Percentiles rank a stretch among this genome's conserved stretches.
phyloP scores from a whole-genome alignment of 2,113 vertebrate genomes.

The Tachysurus vachellii region DNA sequence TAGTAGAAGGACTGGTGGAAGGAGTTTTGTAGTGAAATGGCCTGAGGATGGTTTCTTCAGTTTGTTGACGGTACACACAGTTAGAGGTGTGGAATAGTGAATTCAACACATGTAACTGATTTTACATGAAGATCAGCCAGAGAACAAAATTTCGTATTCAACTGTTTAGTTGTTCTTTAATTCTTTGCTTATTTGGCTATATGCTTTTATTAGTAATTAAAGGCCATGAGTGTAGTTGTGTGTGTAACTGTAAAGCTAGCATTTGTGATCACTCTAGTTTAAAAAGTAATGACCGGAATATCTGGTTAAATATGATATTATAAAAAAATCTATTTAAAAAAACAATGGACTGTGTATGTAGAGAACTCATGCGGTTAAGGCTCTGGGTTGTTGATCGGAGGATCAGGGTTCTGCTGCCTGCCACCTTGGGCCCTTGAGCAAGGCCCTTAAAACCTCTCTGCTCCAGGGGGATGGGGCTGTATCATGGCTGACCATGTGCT shows the following conservation, averaged over 20 bases:
- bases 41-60: neutral
- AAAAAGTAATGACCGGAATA: neutral
- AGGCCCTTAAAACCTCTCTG: no score
- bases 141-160: neutral
- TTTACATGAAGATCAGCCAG: neutral
- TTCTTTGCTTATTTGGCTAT: neutral
- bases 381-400: neutral
- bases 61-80: neutral
- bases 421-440: no score
- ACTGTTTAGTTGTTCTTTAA: neutral
- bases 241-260: neutral
- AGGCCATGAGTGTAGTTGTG: neutral
- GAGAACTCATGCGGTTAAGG: neutral
- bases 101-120: neutral
- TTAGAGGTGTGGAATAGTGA: neutral
- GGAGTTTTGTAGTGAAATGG: neutral
- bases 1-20: neutral
- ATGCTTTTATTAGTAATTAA: neutral
- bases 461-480: no score
- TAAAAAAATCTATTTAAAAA: neutral
- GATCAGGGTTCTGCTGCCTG: no score
- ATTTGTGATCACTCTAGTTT: neutral
- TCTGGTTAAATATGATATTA: neutral
- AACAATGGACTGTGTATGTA: neutral
- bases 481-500: no score